phyloP scores from a whole-genome alignment of 2,113 vertebrate species.

The Atrichornis clamosus region DNA sequence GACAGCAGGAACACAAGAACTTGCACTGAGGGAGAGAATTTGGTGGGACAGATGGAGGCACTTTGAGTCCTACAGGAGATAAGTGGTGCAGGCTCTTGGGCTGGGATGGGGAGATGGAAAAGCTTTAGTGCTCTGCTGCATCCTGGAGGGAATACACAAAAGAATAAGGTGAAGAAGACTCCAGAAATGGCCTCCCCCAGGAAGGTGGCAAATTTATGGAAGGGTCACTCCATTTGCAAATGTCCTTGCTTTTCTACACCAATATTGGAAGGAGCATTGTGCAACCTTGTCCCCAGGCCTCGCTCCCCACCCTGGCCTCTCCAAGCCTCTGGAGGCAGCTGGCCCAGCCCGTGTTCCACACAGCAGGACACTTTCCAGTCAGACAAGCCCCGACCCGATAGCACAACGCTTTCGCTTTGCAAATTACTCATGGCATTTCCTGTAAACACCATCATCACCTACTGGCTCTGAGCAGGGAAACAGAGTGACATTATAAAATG shows the following conservation, averaged over 20 bases:
- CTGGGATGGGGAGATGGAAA: neutral
- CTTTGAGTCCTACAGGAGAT: neutral
- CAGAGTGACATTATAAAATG: conserved; percentile 7
- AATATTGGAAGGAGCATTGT: neutral
- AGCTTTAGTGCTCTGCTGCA: neutral
- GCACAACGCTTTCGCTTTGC: neutral
- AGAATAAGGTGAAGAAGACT: neutral
- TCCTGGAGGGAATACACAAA: neutral
- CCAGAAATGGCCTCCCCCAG: neutral
- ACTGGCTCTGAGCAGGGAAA: neutral
- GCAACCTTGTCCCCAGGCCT: neutral
- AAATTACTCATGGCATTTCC: conserved; percentile 52
- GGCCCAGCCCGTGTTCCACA: neutral
- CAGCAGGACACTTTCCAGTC: neutral
- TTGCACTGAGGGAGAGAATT: neutral
- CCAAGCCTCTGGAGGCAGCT: neutral
- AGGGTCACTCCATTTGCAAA: accelerated
- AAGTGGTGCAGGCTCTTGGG: neutral
- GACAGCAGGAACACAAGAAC: neutral
- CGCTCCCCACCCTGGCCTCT: neutral
- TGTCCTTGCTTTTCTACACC: neutral
- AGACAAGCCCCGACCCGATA: neutral
- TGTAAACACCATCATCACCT: conserved; percentile 43
- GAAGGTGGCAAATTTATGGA: neutral
- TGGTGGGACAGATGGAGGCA: neutral